Conservation (phyloP, 2,797 vertebrate species). For the Huso huso region DNA sequence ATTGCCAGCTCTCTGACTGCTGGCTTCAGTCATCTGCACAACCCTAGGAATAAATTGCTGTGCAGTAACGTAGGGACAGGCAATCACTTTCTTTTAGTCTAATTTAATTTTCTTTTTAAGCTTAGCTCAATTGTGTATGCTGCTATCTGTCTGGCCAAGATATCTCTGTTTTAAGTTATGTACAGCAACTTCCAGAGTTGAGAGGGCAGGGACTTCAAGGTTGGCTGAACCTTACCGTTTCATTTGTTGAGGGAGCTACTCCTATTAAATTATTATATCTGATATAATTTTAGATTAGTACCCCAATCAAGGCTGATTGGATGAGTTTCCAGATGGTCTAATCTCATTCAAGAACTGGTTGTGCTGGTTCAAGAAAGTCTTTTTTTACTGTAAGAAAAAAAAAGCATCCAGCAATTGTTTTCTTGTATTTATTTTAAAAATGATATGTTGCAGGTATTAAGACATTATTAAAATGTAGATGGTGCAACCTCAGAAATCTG, state of each 20-base stretch:
- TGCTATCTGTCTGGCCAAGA: not conserved
- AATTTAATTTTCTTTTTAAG: constrained; percentile 37
- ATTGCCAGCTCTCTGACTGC: constrained; percentile 55
- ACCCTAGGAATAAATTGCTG: constrained; percentile 52
- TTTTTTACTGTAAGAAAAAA: not conserved
- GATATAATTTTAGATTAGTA: no score
- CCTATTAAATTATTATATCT: no score
- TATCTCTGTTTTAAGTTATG: not conserved
- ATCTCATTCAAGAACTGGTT: no score
- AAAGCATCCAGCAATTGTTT: no score
- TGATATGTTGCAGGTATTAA: no score
- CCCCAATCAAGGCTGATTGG: no score
- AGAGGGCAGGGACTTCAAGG: not conserved
- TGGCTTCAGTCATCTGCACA: constrained; percentile 48
- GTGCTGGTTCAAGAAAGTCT: not conserved
- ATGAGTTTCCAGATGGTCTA: no score
- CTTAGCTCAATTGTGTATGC: not conserved
- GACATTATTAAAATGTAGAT: no score
- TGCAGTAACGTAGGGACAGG: constrained; percentile 40
- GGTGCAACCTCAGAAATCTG: no score
- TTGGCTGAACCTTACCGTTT: no score
- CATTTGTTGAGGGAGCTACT: no score
- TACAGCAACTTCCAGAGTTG: not conserved
- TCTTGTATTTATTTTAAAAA: no score
- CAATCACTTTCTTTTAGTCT: constrained; percentile 43